Evolutionary conservation across 2,888 invertebrate species (phyloP).

Genomic region (Melinaea menophilus): DNA sequence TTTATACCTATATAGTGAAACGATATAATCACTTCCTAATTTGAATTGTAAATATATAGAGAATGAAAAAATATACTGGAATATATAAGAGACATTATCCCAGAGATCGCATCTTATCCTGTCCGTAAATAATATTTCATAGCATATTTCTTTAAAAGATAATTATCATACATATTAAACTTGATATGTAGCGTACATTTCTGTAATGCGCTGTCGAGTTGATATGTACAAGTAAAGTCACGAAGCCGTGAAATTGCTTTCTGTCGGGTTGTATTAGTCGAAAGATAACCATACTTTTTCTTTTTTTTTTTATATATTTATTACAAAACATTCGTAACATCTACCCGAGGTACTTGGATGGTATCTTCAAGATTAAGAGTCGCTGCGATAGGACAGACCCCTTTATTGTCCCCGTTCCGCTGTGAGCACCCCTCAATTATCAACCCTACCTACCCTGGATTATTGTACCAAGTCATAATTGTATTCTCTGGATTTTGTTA

Average conservation of each 20-base stretch:
- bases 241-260: constrained; percentile 1
- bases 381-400: constrained; percentile 9
- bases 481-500: not conserved
- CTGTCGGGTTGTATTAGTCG: not conserved
- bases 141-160: not conserved
- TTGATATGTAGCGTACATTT: not conserved
- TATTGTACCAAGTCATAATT: constrained; percentile 12
- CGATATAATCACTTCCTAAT: too few species aligned
- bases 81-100: too few species aligned
- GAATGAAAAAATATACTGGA: too few species aligned
- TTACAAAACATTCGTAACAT: not conserved
- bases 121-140: constrained; percentile 8
- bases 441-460: constrained; percentile 16
- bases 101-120: not conserved
- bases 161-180: not conserved
- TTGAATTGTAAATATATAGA: too few species aligned
- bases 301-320: not conserved
- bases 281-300: constrained; percentile 2
- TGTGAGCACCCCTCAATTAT: constrained; percentile 18
- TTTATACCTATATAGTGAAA: too few species aligned
- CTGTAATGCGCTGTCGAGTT: not conserved
- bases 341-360: not conserved
- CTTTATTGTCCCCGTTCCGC: constrained; percentile 15
- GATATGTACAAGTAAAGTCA: constrained; percentile 1
- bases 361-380: constrained; percentile 17